Evolutionary conservation across 30 jellyfish, hydroid and myxozoan species (phyloP), one percentile per base, ranked within the genome.

Genomic region (Turritopsis dohrnii): DNA sequence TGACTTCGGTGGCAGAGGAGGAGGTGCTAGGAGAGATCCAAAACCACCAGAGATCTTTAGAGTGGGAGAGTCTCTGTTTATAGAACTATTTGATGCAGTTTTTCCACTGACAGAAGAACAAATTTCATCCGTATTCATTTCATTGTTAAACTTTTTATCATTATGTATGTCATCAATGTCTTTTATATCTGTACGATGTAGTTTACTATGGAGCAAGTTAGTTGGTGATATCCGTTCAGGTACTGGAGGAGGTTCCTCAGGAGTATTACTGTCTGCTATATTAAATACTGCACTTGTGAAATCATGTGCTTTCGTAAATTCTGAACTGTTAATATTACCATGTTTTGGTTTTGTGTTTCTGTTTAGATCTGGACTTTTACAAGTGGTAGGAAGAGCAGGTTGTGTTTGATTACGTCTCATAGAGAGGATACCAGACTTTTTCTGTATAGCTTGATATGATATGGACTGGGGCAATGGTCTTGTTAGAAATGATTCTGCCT

Each of bases 261-360:
- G 9, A 9, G 77, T 9, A n/a, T 23, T 9, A n/a, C 31, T 9
- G 28, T 23, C 77, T 7, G 31, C 77, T n/a, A 9, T 7, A 27
- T 69, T 69, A 21, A 69, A 23, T n/a, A 21, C 9, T 69, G 28
- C 19, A 27, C 17, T n/a, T 9, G 77, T 19, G 5, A 13, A 5
- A 41, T 41, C 60, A 3, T 41, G 60, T 41, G 60, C 13, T 41
- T 41, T 41, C 60, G 13, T 41, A 41, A 41, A 41, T 41, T 41
- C 60, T 5, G 60, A 41, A 13, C 60, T 41, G 60, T 41, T 41
- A 41, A 41, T 41, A 41, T 41, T 41, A 41, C 60, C 77, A 69
- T 3, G 77, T 26, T 21, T 74, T 29, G 85, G 85, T 29, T 79
- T 79, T 52, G 77, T 79, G 79, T 79, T 79, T 1, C 85, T 23